A percentile compares a stretch with the other conserved stretches of the same genome.
phyloP scores from a whole-genome alignment of 2,888 invertebrate species.

The Aquatica leii region DNA sequence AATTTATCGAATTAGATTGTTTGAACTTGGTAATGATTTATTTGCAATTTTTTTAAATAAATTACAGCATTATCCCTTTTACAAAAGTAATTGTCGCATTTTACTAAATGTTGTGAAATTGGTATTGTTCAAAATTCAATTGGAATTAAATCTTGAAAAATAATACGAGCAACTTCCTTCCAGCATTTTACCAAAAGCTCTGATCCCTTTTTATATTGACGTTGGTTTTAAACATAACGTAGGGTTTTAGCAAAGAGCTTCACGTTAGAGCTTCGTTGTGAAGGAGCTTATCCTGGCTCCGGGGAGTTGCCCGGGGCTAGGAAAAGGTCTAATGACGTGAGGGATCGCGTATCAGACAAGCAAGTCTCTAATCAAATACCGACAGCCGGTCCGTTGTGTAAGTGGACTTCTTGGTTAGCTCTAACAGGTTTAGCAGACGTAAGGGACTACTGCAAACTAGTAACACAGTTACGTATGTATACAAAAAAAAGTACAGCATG shows the following conservation, averaged over 20 bases:
- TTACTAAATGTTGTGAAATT: not conserved
- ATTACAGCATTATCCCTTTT: no score
- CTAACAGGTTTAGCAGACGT: slow-evolving; percentile 49
- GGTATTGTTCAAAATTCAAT: slow-evolving; percentile 10
- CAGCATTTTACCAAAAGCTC: slow-evolving; percentile 21
- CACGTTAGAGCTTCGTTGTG: slow-evolving; percentile 45
- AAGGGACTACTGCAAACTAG: slow-evolving; percentile 41
- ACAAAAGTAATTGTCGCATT: slow-evolving; percentile 28
- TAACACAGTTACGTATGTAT: slow-evolving; percentile 37
- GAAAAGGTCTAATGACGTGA: slow-evolving; percentile 53
- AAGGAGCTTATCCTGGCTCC: slow-evolving; percentile 46
- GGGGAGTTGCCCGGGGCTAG: slow-evolving; percentile 41
- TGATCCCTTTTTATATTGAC: slow-evolving; percentile 43
- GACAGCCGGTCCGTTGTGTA: slow-evolving; percentile 52
- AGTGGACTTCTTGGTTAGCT: slow-evolving; percentile 50
- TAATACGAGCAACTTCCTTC: slow-evolving; percentile 25
- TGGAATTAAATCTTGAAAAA: slow-evolving; percentile 19
- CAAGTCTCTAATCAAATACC: slow-evolving; percentile 57
- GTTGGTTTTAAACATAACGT: slow-evolving; percentile 38
- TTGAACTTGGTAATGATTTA: no score
- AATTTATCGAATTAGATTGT: no score
- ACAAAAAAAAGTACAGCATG: slow-evolving; percentile 38
- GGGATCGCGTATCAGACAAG: slow-evolving; percentile 52
- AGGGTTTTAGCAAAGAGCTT: slow-evolving; percentile 34
- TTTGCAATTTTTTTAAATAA: no score